phyloP scores from a whole-genome alignment of 2,797 vertebrate species.

The Pangasius krempfi region DNA sequence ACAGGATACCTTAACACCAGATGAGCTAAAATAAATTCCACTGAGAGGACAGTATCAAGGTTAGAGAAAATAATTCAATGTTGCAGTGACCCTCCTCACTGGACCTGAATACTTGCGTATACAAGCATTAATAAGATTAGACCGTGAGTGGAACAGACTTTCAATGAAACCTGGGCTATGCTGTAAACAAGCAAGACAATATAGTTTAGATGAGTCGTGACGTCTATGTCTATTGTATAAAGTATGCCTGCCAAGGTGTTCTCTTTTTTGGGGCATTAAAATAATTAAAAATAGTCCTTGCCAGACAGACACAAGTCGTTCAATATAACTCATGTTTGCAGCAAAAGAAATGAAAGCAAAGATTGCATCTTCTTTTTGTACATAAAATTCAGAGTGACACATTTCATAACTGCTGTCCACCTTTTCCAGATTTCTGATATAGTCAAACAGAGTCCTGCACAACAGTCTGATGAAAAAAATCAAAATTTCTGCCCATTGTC shows the following conservation, averaged over 20 bases:
- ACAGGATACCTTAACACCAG: conserved; percentile 54
- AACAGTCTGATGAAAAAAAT: conserved; percentile 4
- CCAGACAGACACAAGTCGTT: conserved; percentile 28
- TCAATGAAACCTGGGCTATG: conserved; percentile 43
- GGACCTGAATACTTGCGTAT: conserved; percentile 60
- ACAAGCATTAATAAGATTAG: conserved; percentile 68
- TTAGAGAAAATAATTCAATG: conserved; percentile 58
- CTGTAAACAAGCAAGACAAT: conserved; percentile 43
- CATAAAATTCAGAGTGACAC: conserved; percentile 40
- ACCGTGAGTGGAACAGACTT: conserved; percentile 46
- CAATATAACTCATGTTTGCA: conserved; percentile 15
- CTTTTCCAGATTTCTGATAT: conserved; percentile 40
- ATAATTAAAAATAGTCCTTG: conserved; percentile 32
- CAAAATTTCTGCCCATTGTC: conserved; percentile 1
- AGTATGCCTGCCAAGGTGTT: conserved; percentile 29
- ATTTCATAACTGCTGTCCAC: conserved; percentile 49
- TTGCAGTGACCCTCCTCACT: conserved; percentile 54
- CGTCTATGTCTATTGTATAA: conserved; percentile 37
- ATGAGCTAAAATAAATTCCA: conserved; percentile 47
- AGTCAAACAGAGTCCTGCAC: conserved; percentile 38
- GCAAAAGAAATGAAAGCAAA: conserved; percentile 25
- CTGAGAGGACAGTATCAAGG: conserved; percentile 58
- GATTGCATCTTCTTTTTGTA: conserved; percentile 35
- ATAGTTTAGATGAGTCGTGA: conserved; percentile 44
- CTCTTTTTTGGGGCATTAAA: conserved; percentile 4